Percentiles rank a stretch among this genome's conserved stretches.
phyloP scores from a whole-genome alignment of 1,140 invertebrate species.

The Hylaeus volcanicus region DNA sequence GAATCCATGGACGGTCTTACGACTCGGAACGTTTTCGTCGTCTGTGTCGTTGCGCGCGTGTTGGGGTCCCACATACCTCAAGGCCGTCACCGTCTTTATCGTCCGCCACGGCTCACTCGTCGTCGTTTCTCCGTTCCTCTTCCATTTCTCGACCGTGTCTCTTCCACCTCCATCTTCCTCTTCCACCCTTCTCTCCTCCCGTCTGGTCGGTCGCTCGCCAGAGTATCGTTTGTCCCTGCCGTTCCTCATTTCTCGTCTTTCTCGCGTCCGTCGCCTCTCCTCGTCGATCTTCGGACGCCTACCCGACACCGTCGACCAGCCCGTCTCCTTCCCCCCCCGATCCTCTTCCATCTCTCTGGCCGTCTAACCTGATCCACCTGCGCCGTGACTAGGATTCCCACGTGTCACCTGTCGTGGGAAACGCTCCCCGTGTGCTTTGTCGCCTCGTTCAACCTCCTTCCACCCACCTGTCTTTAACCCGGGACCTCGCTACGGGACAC shows the following conservation, averaged over 20 bases:
- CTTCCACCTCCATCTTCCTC: constrained; percentile 7
- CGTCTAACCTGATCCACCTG: constrained; percentile 74
- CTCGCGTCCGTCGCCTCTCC: constrained; percentile 7
- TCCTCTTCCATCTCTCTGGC: constrained; percentile 48
- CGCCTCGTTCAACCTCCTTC: constrained; percentile 53
- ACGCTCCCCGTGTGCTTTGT: constrained; percentile 66
- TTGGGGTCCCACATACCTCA: constrained; percentile 48
- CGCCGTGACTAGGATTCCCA: constrained; percentile 75
- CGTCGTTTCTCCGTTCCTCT: constrained; percentile 41
- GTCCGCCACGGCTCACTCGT: constrained; percentile 33
- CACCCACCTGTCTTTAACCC: constrained; percentile 27
- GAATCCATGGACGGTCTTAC: constrained; percentile 1
- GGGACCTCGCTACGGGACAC: background rate
- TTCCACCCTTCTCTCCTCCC: too few species aligned
- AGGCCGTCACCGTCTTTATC: constrained; percentile 56
- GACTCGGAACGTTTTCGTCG: constrained; percentile 18
- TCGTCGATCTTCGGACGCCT: constrained; percentile 29
- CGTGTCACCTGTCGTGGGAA: constrained; percentile 80
- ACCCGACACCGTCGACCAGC: constrained; percentile 20
- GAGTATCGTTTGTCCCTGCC: constrained; percentile 35
- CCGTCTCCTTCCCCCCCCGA: constrained; percentile 14
- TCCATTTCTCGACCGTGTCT: constrained; percentile 32
- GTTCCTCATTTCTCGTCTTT: constrained; percentile 28
- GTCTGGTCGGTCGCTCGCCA: too few species aligned
- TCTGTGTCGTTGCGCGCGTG: background rate